Evolutionary conservation across 2,113 vertebrate genomes (phyloP).

Genomic region (Misgurnus mizolepis): DNA sequence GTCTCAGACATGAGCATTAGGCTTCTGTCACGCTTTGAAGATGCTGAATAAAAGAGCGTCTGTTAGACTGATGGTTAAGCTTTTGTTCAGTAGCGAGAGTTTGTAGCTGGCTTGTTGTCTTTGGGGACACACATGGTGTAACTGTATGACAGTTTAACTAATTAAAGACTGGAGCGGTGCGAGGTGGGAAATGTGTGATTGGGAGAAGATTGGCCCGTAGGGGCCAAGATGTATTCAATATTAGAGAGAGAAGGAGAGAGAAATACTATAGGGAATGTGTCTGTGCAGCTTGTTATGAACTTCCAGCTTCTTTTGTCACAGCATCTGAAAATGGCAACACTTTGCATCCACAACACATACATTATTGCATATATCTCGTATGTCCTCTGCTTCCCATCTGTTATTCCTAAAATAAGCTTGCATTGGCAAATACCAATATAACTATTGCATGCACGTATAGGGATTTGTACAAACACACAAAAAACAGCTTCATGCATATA

Average conservation of each 20-base stretch:
- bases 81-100: constrained; percentile 25
- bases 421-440: not conserved
- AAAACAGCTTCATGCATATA: not conserved
- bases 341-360: constrained; percentile 35
- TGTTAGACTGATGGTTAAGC: constrained; percentile 24
- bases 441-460: no score
- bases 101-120: constrained; percentile 26
- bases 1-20: not conserved
- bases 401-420: constrained; percentile 16
- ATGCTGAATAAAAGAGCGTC: not conserved
- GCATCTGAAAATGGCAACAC: constrained; percentile 48
- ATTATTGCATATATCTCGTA: not conserved
- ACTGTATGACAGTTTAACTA: constrained; percentile 40
- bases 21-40: not conserved
- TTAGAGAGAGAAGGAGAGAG: not conserved
- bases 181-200: constrained; percentile 29
- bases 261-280: constrained; percentile 45
- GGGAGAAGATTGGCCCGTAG: constrained; percentile 30
- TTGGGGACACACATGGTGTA: not conserved
- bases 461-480: not conserved
- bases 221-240: constrained; percentile 19
- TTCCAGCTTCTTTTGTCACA: constrained; percentile 59
- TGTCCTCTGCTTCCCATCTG: not conserved
- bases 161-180: constrained; percentile 44
- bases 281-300: constrained; percentile 51